Conservation (phyloP, 2,797 vertebrate species). For the Acropternis orthonyx region DNA sequence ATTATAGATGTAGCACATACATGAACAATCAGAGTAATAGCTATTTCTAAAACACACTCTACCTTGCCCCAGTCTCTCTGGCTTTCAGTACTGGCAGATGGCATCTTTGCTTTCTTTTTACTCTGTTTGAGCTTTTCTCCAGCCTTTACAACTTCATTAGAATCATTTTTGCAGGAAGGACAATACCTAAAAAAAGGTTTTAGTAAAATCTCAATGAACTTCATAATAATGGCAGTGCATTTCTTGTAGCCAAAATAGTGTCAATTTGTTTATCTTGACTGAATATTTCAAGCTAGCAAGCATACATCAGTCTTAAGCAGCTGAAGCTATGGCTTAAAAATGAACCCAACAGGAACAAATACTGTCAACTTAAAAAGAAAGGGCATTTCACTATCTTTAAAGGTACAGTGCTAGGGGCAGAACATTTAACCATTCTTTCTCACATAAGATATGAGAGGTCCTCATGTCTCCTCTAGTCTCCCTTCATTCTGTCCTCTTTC, state of each 20-base stretch:
- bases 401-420: background rate
- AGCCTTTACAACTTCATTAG: conserved; percentile 95
- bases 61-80: conserved; percentile 99
- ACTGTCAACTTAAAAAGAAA: background rate
- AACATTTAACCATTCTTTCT: background rate
- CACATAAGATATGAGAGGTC: background rate
- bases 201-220: conserved; percentile 49
- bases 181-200: conserved; percentile 88
- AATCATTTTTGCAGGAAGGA: conserved; percentile 98
- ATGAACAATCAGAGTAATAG: conserved; percentile 1
- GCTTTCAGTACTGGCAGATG: conserved; percentile 95
- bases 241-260: conserved; percentile 18
- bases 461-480: background rate
- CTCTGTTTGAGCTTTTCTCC: conserved; percentile 97
- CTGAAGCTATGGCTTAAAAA: background rate
- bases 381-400: background rate
- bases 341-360: background rate
- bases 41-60: conserved; percentile 61
- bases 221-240: conserved; percentile 15
- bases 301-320: background rate
- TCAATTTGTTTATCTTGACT: background rate
- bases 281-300: conserved; percentile 22
- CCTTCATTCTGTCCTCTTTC: background rate
- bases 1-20: conserved; percentile 2
- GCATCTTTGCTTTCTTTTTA: conserved; percentile 99